Evolutionary conservation across 2,888 invertebrate species (phyloP).

Genomic region (Agonopterix heracliana): DNA sequence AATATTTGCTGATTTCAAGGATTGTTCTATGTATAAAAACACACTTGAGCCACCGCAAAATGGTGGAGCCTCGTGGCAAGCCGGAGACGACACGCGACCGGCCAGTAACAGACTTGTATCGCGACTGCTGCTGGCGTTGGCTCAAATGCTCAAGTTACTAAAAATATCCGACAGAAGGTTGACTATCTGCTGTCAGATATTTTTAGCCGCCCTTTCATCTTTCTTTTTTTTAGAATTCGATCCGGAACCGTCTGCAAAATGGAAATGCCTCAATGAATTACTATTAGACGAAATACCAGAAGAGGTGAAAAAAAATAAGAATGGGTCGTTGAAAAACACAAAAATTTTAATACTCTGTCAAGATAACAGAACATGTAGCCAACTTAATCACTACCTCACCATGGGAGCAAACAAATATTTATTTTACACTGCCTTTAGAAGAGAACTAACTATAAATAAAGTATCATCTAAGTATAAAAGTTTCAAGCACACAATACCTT

Average conservation of each 20-base stretch:
- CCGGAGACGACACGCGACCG: no score
- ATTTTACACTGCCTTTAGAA: conserved; percentile 77
- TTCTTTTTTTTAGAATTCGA: conserved; percentile 77
- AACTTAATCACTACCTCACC: conserved; percentile 82
- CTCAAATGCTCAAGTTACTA: no score
- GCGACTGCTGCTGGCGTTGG: no score
- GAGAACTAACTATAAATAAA: conserved; percentile 74
- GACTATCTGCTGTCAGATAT: no score
- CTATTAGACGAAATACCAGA: conserved; percentile 87
- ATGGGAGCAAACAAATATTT: conserved; percentile 80
- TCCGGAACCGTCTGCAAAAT: conserved; percentile 93
- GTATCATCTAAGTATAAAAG: conserved; percentile 70
- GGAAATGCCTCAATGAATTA: conserved; percentile 89
- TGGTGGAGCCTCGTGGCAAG: no score
- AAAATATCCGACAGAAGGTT: no score
- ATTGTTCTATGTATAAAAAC: no score
- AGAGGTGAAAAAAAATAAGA: conserved; percentile 76
- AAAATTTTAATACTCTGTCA: conserved; percentile 90
- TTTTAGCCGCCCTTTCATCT: no score
- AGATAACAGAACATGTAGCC: conserved; percentile 88
- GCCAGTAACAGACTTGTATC: no score
- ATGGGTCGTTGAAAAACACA: conserved; percentile 54
- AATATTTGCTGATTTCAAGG: no score
- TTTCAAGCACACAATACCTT: conserved; percentile 33
- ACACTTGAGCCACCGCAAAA: no score